Base-by-base conservation (phyloP, 2,113 vertebrate genomes). In the Ceyx margarethae region DNA sequence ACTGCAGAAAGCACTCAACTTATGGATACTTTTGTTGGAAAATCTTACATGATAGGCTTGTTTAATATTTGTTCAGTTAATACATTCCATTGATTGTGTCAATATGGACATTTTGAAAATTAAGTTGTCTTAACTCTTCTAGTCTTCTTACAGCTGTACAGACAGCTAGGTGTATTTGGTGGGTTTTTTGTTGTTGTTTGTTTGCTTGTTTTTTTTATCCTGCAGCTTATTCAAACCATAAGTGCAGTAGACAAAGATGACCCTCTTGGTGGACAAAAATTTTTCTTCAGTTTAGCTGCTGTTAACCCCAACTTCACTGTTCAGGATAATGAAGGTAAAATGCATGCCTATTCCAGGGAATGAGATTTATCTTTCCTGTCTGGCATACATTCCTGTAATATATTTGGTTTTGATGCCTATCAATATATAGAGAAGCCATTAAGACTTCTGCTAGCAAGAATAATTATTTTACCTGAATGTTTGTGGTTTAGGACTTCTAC, bases 221-320 rank as follows among this genome's bases (percentile, higher is more conserved):
- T 97, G 71, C 97, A 99, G 99, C 97, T 99, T 90, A 99, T 99
- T 96, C 99, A 99, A 95, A 99, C 99, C 18, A 99, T 99, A 97
- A 99, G 99, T 91, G 99, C 99, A 13, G 97, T 99, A 74, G 99
- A 99, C 96, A 99, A 99, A 77, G 99, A 99, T 79, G 99, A 99
- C 26, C 99, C 99, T 14, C 98, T 99, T 13, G 98, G 99, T 56
- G 99, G 99, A 96, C 99, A 99, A 97, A 99, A 99, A 85, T 99
- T 99, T 97, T 99, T 99, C 97, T 99, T 99, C 96, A 99, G 98
- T 81, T 98, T 99, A 95, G 99, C 98, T 90, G 97, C 98, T 31
- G 98, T 97, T 81, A 99, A 99, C 92, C 99, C 99, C 23, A 99
- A 99, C 97, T 99, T 99, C 96, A 99, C 99, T 65, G 98, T 99